These are phyloP conservation scores for Epistrophe eligans DNA, from an alignment of 2,888 invertebrate genomes.

Conservation along the genomic window DNA sequence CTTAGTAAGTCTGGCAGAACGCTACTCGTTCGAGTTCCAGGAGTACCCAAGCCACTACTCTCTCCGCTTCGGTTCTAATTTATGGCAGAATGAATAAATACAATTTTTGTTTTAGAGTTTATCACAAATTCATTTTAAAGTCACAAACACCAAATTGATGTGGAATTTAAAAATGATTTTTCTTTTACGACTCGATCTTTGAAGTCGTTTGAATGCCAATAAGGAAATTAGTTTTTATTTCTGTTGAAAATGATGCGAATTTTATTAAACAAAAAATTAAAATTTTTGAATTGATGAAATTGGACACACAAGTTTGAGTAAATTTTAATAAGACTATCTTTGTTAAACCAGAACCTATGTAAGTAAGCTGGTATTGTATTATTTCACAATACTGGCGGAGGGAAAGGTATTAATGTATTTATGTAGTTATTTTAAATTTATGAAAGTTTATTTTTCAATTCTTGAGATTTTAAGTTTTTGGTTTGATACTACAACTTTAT, in stretches of 20 bases:
- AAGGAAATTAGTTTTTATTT: slow-evolving; percentile 61
- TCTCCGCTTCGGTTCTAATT: slow-evolving; percentile 83
- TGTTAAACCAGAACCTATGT: slow-evolving; percentile 55
- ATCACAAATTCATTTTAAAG: slow-evolving; percentile 1
- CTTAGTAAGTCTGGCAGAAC: slow-evolving; percentile 98
- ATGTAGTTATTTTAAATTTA: not conserved
- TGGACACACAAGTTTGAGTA: slow-evolving; percentile 60
- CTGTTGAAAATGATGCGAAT: slow-evolving; percentile 42
- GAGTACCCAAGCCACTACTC: slow-evolving; percentile 85
- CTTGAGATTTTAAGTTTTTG: not conserved
- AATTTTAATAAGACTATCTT: slow-evolving; percentile 32
- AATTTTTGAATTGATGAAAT: slow-evolving; percentile 34
- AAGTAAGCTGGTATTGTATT: slow-evolving; percentile 37
- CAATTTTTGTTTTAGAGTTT: slow-evolving; percentile 77
- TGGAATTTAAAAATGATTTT: slow-evolving; percentile 56
- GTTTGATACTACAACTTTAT: not conserved
- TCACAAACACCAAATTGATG: slow-evolving; percentile 55
- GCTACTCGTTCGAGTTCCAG: slow-evolving; percentile 93
- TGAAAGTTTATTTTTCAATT: slow-evolving; percentile 2
- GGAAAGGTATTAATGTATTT: not conserved
- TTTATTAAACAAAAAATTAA: slow-evolving; percentile 21
- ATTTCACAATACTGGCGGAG: slow-evolving; percentile 58
- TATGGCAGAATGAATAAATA: slow-evolving; percentile 59
- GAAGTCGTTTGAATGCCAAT: slow-evolving; percentile 72
- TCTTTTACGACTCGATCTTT: slow-evolving; percentile 44